These are phyloP conservation scores for Pycnonotus jocosus DNA, from an alignment of 2,113 vertebrate genomes.

Conservation along the genomic window DNA sequence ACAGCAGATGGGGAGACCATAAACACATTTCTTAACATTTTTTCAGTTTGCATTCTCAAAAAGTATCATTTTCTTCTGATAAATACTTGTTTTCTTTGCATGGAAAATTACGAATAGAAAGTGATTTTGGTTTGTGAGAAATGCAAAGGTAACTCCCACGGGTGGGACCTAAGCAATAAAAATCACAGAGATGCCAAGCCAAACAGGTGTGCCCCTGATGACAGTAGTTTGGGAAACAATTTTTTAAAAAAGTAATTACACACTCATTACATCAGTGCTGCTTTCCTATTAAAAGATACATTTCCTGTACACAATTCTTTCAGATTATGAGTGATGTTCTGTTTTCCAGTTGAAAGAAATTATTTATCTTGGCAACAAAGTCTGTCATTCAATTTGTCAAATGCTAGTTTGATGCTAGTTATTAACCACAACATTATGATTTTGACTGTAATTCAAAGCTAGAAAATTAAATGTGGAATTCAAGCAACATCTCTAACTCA, in stretches of 20 bases:
- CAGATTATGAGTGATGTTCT: neutral
- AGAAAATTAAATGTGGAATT: neutral
- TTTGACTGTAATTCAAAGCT: neutral
- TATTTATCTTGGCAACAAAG: neutral
- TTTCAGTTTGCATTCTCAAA: neutral
- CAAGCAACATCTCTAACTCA: neutral
- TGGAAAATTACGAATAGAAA: neutral
- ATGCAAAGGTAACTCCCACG: neutral
- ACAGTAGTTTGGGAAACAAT: neutral
- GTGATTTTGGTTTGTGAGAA: neutral
- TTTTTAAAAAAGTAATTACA: neutral
- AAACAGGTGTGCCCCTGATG: neutral
- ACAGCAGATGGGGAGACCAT: neutral
- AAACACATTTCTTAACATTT: neutral
- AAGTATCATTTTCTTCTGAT: neutral
- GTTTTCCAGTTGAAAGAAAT: conserved; percentile 25
- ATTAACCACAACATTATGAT: neutral
- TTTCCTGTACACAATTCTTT: neutral
- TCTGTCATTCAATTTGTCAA: neutral
- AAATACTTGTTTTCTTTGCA: neutral
- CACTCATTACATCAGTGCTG: neutral
- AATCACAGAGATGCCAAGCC: neutral
- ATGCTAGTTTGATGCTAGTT: neutral
- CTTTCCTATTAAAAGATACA: neutral
- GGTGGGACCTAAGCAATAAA: neutral